Conservation (phyloP, 1,140 invertebrate species). For the Dendrolimus punctatus region DNA sequence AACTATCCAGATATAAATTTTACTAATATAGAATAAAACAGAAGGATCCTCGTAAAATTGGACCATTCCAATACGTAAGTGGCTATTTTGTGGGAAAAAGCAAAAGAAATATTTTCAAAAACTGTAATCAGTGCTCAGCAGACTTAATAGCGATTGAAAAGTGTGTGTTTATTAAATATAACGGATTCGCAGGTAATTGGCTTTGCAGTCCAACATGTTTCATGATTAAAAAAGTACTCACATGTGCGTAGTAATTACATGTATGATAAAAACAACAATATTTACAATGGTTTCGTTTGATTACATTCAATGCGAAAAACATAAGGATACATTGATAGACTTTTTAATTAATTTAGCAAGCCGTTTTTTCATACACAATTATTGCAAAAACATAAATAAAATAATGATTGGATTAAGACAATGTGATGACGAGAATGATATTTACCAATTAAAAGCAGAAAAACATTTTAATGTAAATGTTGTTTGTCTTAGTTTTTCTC, state of each 20-base stretch:
- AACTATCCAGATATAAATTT: background rate
- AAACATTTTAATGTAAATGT: slow-evolving; percentile 2
- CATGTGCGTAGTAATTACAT: slow-evolving; percentile 1
- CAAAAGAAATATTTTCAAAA: slow-evolving; percentile 7
- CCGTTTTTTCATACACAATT: slow-evolving; percentile 4
- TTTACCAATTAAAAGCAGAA: slow-evolving; percentile 5
- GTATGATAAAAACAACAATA: slow-evolving; percentile 4
- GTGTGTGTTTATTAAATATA: slow-evolving; percentile 7
- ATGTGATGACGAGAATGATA: background rate
- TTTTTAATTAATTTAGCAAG: slow-evolving; percentile 4
- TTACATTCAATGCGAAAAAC: slow-evolving; percentile 2
- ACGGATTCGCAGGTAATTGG: slow-evolving; percentile 9
- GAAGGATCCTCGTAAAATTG: background rate
- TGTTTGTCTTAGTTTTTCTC: too few species aligned
- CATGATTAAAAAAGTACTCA: slow-evolving; percentile 6
- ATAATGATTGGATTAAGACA: slow-evolving; percentile 3
- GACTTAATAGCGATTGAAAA: slow-evolving; percentile 4
- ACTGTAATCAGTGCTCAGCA: slow-evolving; percentile 1
- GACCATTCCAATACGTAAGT: too few species aligned
- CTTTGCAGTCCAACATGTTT: slow-evolving; percentile 11
- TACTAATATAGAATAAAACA: background rate
- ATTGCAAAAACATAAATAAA: slow-evolving; percentile 8
- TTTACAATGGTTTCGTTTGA: too few species aligned
- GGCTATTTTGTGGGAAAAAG: too few species aligned
- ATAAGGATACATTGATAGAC: slow-evolving; percentile 1